Evolutionary conservation across 2,888 invertebrate genomes (phyloP), one percentile per base, ranked within the genome.

Genomic region (Abrostola triplasia): DNA sequence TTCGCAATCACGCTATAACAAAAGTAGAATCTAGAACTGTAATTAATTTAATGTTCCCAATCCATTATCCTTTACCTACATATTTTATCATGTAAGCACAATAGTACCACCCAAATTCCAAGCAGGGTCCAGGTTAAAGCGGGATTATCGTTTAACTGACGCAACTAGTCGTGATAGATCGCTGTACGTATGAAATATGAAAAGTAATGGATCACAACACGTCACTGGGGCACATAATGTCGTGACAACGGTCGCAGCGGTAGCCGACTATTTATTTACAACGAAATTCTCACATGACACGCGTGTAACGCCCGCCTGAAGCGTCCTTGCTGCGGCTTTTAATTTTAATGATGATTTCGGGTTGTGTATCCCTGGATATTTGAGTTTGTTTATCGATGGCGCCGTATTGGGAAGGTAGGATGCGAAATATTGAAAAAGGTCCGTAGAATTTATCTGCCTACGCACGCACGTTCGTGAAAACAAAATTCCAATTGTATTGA

Each of bases 211-310:
- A 81, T 83, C 74, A 73, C 67, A 64, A 61, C 62, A 73, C 74
- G 70, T 65, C 69, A 69, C 73, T 75, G 77, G 81, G 81, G 79
- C 80, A 75, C 80, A 81, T 88, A 87, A 88, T 89, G 86, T 82
- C 82, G 56, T 87, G 86, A 86, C 85, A 83, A 81, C 83, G 87
- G 88, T 84, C 82, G 82, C 77, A 74, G 77, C 71, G 73, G 64
- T 72, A 77, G 73, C 80, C 59, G 77, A 80, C 84, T 85, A 89
- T 87, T 88, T 87, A 87, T 88, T 88, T 83, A 86, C 80, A 80
- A 77, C 79, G 76, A 75, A 84, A 85, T 82, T 83, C 80, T 81
- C 79, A 74, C 72, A 73, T 81, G 76, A 80, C 83, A 79, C 68
- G 59, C 52, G 47, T 59, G 78, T 77, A 80, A 80, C 74, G 69